Conservation (phyloP, 2,888 invertebrate genomes). For the Lampropteryx suffumata region DNA sequence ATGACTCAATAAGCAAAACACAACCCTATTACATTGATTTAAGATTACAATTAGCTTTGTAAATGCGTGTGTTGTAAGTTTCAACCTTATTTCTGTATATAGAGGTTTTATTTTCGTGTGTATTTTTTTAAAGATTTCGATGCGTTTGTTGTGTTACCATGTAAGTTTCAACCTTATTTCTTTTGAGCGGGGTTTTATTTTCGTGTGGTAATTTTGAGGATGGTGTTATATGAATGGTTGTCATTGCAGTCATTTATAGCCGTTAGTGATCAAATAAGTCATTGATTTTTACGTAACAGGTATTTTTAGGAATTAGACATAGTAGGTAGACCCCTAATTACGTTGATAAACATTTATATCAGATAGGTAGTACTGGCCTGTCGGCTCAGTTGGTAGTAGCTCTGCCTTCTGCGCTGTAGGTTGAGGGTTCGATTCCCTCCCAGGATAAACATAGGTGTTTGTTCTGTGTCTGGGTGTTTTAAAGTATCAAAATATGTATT, state of each 20-base stretch:
- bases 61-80: slow-evolving; percentile 1
- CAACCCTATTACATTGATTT: slow-evolving; percentile 1
- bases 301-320: too few relatives aligned
- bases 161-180: not conserved
- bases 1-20: slow-evolving; percentile 1
- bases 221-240: slow-evolving; percentile 11
- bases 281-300: slow-evolving; percentile 18
- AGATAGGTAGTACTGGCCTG: too few relatives aligned
- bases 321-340: too few relatives aligned
- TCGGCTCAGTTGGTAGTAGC: too few relatives aligned
- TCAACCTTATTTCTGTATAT: not conserved
- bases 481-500: too few relatives aligned
- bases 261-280: slow-evolving; percentile 12
- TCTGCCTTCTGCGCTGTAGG: too few relatives aligned
- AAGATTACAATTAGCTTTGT: not conserved
- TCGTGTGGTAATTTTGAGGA: not conserved
- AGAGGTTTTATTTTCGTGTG: too few relatives aligned
- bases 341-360: too few relatives aligned
- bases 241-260: slow-evolving; percentile 2
- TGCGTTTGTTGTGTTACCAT: too few relatives aligned
- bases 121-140: not conserved
- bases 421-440: too few relatives aligned
- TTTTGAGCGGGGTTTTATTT: not conserved
- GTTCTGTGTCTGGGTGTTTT: too few relatives aligned
- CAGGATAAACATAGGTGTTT: too few relatives aligned